phyloP scores from a whole-genome alignment of 2,797 vertebrate genomes.

The Molothrus aeneus region DNA sequence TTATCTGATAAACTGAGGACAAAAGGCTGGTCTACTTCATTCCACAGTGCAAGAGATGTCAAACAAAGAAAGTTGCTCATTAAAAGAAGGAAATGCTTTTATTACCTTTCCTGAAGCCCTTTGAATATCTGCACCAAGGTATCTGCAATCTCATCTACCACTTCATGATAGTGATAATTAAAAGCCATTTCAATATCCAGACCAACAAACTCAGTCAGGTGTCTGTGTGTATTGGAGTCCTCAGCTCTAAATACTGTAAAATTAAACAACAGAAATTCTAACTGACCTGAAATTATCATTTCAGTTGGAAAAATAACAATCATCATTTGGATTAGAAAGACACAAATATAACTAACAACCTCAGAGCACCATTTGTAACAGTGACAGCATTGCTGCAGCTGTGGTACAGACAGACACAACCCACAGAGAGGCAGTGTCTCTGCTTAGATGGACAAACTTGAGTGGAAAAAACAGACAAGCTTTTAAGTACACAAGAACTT shows the following conservation, averaged over 20 bases:
- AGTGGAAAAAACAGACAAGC: background rate
- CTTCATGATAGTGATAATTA: conserved; percentile 98
- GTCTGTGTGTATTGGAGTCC: conserved; percentile 98
- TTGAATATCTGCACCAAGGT: conserved; percentile 99
- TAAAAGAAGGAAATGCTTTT: background rate
- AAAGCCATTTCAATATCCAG: conserved; percentile 99
- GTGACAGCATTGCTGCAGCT: background rate
- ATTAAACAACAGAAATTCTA: conserved; percentile 39
- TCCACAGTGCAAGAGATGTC: background rate
- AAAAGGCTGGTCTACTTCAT: background rate
- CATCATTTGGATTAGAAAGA: background rate
- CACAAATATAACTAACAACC: background rate
- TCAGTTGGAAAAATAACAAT: background rate
- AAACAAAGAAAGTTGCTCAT: background rate
- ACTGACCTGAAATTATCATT: conserved; percentile 18
- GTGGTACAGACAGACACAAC: background rate
- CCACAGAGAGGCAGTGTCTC: background rate
- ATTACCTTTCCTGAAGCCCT: conserved; percentile 94
- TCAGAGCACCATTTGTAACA: background rate
- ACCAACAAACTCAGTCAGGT: conserved; percentile 97
- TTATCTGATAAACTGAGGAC: background rate
- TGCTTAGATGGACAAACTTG: background rate
- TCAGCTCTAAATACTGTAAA: conserved; percentile 95
- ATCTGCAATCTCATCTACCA: conserved; percentile 94
- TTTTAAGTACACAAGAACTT: background rate